Evolutionary conservation across 2,797 vertebrate genomes (phyloP).

Genomic region (Rhinichthys osculus): DNA sequence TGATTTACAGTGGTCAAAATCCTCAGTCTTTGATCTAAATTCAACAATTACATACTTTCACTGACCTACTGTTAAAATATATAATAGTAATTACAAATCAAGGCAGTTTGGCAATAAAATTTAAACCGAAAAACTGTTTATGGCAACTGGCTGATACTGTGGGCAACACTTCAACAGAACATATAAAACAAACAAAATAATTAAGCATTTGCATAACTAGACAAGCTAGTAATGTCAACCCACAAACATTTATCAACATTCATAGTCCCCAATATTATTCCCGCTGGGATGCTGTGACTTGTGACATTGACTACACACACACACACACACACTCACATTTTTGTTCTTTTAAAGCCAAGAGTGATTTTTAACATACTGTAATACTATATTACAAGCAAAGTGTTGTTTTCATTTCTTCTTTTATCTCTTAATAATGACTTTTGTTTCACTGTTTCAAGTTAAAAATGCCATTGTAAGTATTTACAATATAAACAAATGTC

Average conservation of each 20-base stretch:
- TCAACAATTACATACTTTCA: conserved; percentile 34
- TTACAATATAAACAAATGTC: conserved; percentile 94
- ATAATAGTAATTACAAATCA: conserved; percentile 43
- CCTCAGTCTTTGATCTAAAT: conserved; percentile 8
- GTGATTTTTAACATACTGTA: conserved; percentile 81
- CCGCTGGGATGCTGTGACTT: conserved; percentile 63
- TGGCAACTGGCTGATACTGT: conserved; percentile 72
- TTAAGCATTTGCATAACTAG: conserved; percentile 78
- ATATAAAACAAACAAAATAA: conserved; percentile 65
- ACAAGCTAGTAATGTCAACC: conserved; percentile 69
- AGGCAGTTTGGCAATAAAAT: conserved; percentile 66
- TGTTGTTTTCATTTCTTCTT: conserved; percentile 44
- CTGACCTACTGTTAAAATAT: conserved; percentile 33
- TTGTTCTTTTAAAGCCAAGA: conserved; percentile 73
- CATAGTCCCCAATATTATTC: conserved; percentile 66
- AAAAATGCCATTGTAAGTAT: conserved; percentile 93
- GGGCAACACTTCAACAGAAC: conserved; percentile 77
- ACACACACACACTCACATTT: conserved; percentile 60
- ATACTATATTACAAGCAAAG: conserved; percentile 88
- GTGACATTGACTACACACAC: conserved; percentile 70
- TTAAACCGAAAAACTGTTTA: conserved; percentile 35
- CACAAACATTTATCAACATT: conserved; percentile 77
- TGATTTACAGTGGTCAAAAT: neutral
- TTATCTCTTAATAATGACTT: conserved; percentile 66
- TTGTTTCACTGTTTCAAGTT: conserved; percentile 81